A percentile compares a stretch with the other conserved stretches of the same genome.
phyloP scores from a whole-genome alignment of 1,140 invertebrate species.

The Euglossa dilemma region DNA sequence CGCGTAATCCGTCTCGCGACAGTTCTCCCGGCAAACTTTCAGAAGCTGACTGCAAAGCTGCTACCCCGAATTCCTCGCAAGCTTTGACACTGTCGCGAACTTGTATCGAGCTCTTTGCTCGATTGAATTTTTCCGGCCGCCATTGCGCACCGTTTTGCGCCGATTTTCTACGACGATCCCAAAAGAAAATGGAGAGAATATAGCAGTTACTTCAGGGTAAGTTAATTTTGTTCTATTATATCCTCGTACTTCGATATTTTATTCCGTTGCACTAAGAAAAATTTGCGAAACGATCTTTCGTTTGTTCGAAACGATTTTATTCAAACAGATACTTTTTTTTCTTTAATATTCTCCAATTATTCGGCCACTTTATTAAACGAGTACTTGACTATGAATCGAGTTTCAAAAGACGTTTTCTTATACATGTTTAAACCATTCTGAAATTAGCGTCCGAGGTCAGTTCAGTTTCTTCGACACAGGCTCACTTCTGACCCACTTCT shows the following conservation, averaged over 20 bases:
- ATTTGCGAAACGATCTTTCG: too few relatives aligned
- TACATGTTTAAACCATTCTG: background rate
- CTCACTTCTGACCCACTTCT: background rate
- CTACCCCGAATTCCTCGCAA: background rate
- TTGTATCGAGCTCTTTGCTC: background rate
- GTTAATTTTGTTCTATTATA: too few relatives aligned
- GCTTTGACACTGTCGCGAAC: background rate
- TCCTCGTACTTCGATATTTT: too few relatives aligned
- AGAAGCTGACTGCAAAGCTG: background rate
- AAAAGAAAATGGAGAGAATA: too few relatives aligned
- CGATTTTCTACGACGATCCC: background rate
- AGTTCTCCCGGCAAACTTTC: background rate
- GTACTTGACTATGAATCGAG: background rate
- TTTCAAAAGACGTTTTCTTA: background rate
- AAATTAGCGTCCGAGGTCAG: background rate
- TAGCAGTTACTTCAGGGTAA: too few relatives aligned
- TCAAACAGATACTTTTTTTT: too few relatives aligned
- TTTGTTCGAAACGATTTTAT: too few relatives aligned
- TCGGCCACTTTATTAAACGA: background rate
- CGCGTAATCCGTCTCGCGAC: slow-evolving; percentile 27
- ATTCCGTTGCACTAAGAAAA: too few relatives aligned
- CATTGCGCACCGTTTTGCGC: background rate
- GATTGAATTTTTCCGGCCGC: background rate
- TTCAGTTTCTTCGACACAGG: background rate
- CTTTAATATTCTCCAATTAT: too few relatives aligned